Conservation (phyloP, 1,140 invertebrate species). For the Colletes gigas region DNA sequence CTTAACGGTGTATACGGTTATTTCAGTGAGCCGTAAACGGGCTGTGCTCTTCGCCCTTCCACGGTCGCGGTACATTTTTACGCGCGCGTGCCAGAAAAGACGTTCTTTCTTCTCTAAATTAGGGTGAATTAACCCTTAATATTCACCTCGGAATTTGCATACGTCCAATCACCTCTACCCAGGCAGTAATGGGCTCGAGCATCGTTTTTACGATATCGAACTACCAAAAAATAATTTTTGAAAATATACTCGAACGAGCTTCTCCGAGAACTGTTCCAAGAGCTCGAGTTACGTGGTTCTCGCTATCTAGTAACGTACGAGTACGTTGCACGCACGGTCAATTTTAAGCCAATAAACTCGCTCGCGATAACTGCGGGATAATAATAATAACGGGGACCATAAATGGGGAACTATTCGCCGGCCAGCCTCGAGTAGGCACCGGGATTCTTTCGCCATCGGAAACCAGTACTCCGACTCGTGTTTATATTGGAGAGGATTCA, state of each 20-base stretch:
- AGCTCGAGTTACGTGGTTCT: neutral
- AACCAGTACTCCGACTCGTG: neutral
- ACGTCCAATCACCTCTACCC: no score
- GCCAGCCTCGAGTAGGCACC: neutral
- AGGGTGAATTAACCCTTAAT: no score
- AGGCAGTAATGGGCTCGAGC: no score
- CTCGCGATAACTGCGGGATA: slow-evolving; percentile 31
- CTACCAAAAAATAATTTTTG: no score
- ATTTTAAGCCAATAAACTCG: slow-evolving; percentile 43
- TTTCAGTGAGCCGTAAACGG: slow-evolving; percentile 60
- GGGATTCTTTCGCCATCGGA: slow-evolving; percentile 19
- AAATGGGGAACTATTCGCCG: slow-evolving; percentile 32
- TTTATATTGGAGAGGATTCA: slow-evolving; percentile 23
- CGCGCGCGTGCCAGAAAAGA: no score
- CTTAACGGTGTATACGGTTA: slow-evolving; percentile 59
- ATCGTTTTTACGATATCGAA: no score
- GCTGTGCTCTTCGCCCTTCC: slow-evolving; percentile 2
- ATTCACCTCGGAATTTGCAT: no score
- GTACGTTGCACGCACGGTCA: slow-evolving; percentile 26
- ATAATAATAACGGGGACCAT: slow-evolving; percentile 14
- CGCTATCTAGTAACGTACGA: slow-evolving; percentile 28
- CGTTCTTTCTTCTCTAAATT: neutral
- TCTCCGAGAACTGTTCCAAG: no score
- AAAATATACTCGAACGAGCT: no score
- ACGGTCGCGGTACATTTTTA: slow-evolving; percentile 25